Percentiles rank a stretch among this genome's conserved stretches.
These are phyloP conservation scores for Aleiodes sp. DNA, from an alignment of 1,140 invertebrate genomes.

Conservation along the genomic window DNA sequence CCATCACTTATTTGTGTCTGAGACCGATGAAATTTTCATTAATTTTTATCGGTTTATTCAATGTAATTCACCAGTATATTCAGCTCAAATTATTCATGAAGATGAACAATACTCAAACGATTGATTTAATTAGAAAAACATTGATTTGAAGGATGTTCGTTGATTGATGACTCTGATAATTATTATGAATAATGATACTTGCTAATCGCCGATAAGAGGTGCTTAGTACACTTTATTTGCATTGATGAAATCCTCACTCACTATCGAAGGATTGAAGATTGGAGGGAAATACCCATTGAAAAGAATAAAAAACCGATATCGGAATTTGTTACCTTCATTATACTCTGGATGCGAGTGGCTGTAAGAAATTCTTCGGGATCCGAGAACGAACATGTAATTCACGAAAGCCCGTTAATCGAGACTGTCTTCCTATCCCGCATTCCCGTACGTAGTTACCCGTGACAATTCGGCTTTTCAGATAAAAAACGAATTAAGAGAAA, in stretches of 20 bases:
- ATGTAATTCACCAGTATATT: no score
- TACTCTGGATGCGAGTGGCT: conserved; percentile 5
- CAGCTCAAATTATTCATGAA: no score
- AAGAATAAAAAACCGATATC: conserved; percentile 19
- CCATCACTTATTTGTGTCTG: conserved; percentile 33
- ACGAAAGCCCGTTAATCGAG: conserved; percentile 37
- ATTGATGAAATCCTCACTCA: no score
- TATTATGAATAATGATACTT: no score
- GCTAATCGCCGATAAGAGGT: no score
- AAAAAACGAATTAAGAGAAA: conserved; percentile 51
- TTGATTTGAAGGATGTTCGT: no score
- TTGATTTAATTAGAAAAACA: no score
- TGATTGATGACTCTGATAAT: no score
- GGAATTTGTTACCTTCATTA: conserved; percentile 36
- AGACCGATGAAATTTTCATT: neutral
- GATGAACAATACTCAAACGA: no score
- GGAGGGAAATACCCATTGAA: no score
- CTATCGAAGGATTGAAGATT: neutral
- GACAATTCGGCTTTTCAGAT: conserved; percentile 39
- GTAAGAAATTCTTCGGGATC: conserved; percentile 28
- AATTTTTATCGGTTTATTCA: no score
- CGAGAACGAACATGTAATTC: conserved; percentile 30
- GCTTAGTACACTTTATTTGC: no score
- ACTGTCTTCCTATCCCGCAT: neutral
- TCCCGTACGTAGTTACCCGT: neutral